Evolutionary conservation across 2,113 vertebrate genomes (phyloP).

Genomic region (Heteronetta atricapilla): DNA sequence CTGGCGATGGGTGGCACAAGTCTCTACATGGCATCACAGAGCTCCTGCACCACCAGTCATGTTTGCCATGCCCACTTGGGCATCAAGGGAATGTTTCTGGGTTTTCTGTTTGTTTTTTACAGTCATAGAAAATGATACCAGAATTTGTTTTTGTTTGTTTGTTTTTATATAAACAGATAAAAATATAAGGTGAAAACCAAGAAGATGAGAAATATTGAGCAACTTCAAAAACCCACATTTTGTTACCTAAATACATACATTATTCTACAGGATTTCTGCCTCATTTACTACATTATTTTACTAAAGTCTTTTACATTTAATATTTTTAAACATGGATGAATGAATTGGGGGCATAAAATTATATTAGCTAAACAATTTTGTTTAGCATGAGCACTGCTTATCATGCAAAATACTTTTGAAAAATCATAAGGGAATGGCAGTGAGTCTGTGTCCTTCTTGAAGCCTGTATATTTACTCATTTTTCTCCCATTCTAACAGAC

Average conservation of each 20-base stretch:
- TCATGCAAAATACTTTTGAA: background rate
- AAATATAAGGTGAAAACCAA: background rate
- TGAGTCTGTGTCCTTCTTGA: background rate
- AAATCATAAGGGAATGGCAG: background rate
- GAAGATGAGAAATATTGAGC: background rate
- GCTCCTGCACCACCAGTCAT: background rate
- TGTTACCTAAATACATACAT: background rate
- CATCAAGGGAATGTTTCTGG: fast-evolving
- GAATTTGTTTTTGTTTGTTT: background rate
- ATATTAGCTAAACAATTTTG: background rate
- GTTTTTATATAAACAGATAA: fast-evolving
- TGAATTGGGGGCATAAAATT: background rate
- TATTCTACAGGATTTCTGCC: background rate
- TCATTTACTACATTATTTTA: background rate
- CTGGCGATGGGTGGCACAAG: background rate
- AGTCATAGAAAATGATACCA: background rate
- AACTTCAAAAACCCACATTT: background rate
- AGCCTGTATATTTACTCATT: background rate
- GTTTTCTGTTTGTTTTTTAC: background rate
- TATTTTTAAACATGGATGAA: background rate
- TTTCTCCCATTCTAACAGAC: background rate
- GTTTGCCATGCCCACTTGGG: fast-evolving
- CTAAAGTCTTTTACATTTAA: background rate
- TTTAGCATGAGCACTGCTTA: background rate
- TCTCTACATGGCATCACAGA: background rate